A percentile compares a stretch with the other conserved stretches of the same genome.
These are phyloP conservation scores for Catonia carolina DNA, from an alignment of 2,888 invertebrate species.

Conservation along the genomic window DNA sequence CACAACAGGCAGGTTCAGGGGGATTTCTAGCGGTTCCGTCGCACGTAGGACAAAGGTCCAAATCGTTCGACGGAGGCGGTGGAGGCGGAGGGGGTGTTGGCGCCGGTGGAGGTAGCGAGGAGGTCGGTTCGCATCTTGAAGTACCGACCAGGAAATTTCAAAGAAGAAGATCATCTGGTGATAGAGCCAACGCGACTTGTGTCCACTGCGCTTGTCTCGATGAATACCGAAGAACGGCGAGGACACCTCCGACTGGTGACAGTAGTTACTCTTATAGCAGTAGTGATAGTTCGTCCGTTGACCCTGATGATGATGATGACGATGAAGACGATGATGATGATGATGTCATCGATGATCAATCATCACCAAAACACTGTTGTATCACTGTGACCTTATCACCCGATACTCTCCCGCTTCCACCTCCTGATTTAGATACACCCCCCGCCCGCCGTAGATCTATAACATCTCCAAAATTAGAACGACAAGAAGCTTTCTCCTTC, in stretches of 20 bases:
- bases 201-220: conserved; percentile 55
- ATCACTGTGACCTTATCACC: conserved; percentile 59
- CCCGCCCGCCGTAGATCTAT: conserved; percentile 62
- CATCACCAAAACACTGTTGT: conserved; percentile 34
- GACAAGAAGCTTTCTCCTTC: conserved; percentile 76
- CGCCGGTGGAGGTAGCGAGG: conserved; percentile 52
- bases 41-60: conserved; percentile 54
- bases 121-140: conserved; percentile 52
- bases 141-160: conserved; percentile 47
- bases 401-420: conserved; percentile 35
- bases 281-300: not conserved
- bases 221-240: conserved; percentile 51
- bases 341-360: conserved; percentile 38
- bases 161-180: conserved; percentile 49
- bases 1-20: conserved; percentile 41
- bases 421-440: conserved; percentile 29
- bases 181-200: conserved; percentile 34
- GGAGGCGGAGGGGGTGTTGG: conserved; percentile 49
- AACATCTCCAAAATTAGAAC: conserved; percentile 48
- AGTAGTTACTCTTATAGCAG: conserved; percentile 6
- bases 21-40: conserved; percentile 37
- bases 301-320: not conserved
- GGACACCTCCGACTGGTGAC: conserved; percentile 36
- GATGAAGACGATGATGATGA: conserved; percentile 27
- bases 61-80: conserved; percentile 73